A percentile compares a stretch with the other conserved stretches of the same genome.
Conservation (phyloP, 1,140 invertebrate genomes). For the Augochlora pura region DNA sequence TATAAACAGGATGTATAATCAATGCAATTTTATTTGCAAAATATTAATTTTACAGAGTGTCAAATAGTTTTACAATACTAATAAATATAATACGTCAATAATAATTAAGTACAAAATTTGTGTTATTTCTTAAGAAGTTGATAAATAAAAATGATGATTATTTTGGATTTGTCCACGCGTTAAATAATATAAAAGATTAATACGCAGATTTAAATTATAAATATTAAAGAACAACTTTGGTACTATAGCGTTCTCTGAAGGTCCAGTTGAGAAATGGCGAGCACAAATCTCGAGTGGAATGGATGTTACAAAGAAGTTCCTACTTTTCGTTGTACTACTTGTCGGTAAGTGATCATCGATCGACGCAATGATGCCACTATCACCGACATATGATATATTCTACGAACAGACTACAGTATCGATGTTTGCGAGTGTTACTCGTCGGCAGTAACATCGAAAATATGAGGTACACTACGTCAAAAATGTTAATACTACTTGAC, state of each 20-base stretch:
- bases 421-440: neutral
- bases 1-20: neutral
- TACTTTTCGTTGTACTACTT: neutral
- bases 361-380: neutral
- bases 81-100: conserved; percentile 8
- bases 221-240: conserved; percentile 1
- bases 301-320: neutral
- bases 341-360: neutral
- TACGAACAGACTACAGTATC: neutral
- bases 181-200: neutral
- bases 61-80: conserved; percentile 14
- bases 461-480: neutral
- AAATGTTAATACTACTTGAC: conserved; percentile 10
- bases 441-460: neutral
- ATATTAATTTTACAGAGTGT: neutral
- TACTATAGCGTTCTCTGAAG: conserved; percentile 29
- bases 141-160: neutral
- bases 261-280: neutral
- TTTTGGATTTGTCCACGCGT: neutral
- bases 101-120: conserved; percentile 29
- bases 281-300: neutral
- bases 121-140: neutral
- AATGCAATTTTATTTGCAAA: conserved; percentile 18
- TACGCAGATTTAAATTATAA: conserved; percentile 24
- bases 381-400: neutral